Evolutionary conservation across 1,140 invertebrate species (phyloP).

Genomic region (Hydropsyche tenuis): DNA sequence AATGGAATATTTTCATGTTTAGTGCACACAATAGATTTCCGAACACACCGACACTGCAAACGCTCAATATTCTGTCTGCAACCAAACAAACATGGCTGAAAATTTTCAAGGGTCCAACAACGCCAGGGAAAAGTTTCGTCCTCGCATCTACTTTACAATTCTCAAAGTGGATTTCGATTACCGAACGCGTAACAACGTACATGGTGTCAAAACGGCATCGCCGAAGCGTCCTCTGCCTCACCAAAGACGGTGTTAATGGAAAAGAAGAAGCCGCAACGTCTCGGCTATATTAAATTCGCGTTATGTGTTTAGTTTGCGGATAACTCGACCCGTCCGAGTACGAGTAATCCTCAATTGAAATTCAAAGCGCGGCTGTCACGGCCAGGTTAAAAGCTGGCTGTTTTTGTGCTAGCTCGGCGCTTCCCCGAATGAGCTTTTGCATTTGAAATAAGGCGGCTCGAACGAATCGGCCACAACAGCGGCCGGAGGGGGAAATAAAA

Average conservation of each 20-base stretch:
- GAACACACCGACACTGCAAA: too few relatives aligned
- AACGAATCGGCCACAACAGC: constrained; percentile 29
- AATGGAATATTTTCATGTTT: too few relatives aligned
- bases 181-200: too few relatives aligned
- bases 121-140: too few relatives aligned
- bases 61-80: too few relatives aligned
- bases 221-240: too few relatives aligned
- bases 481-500: constrained; percentile 40
- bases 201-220: too few relatives aligned
- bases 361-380: constrained; percentile 22
- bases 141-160: too few relatives aligned
- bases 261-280: not conserved
- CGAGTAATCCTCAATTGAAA: constrained; percentile 31
- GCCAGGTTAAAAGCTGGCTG: constrained; percentile 38
- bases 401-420: constrained; percentile 39
- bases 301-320: not conserved
- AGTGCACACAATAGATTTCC: too few relatives aligned
- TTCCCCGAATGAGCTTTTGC: constrained; percentile 48
- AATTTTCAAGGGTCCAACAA: too few relatives aligned
- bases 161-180: too few relatives aligned
- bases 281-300: not conserved
- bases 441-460: constrained; percentile 45
- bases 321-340: not conserved
- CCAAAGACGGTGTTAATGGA: not conserved
- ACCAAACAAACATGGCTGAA: too few relatives aligned